Base-by-base conservation (phyloP, 2,888 invertebrate species). In the Hydraecia micacea region DNA sequence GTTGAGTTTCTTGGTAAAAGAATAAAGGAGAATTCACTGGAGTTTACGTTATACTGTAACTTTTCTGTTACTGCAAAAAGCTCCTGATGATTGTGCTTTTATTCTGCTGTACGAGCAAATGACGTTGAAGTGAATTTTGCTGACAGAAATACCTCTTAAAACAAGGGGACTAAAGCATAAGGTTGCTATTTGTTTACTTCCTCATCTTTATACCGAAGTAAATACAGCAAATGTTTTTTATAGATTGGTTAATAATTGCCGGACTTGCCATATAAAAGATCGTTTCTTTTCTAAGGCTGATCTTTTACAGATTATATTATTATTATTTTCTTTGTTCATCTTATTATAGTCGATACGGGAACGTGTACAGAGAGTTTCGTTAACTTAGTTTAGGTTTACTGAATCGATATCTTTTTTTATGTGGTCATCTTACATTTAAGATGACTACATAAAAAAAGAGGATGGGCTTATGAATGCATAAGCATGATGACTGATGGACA, bases 321-420 rank as follows among this genome's bases (percentile, higher is more conserved):
- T 63, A 39, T 52, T 5, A n/a, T 49, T 62, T 65, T 75, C 55
- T 28, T 58, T 52, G 42, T 36, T n/a, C n/a, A 36, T 55, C 32
- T 18, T 42, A 46, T 67, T 25, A 60, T 67, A 32, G 13, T 77
- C 25, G 18, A 58, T 66, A 49, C 3, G 63, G 13, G 6, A 21
- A 75, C 6, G 32, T 25, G 32, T 42, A 13, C 25, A 6, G 4
- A 18, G 60, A 39, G 13, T 15, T 76, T 67, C 49, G 8, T 77
- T 76, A 49, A 28, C 13, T 75, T 39, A 28, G 36, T 42, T 32
- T 3, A 73, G 18, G 18, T 72, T 65, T 72, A 21, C 32, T 21
- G 8, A 21, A 69, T n/a, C n/a, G n/a, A n/a, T n/a, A n/a, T n/a
- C n/a, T n/a, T n/a, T n/a, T n/a, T n/a, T n/a, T n/a, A n/a, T n/a